Percentiles rank a stretch among this genome's conserved stretches.
These are phyloP conservation scores for Strongylocentrotus purpuratus DNA, from an alignment of 35 echinoderm and acorn worm genomes.

Conservation along the genomic window DNA sequence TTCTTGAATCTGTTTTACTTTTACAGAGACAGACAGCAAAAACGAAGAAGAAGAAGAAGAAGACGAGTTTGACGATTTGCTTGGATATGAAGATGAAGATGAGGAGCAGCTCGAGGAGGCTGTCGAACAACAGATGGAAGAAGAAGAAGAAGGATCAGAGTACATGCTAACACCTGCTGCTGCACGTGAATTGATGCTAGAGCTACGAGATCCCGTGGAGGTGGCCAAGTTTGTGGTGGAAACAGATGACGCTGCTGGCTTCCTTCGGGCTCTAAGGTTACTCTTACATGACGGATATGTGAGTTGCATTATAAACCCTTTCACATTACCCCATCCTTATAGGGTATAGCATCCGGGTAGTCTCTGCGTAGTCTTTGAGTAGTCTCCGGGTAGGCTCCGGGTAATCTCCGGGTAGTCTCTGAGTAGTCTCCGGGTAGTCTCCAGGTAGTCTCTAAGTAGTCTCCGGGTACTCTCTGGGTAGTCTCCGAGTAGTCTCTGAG, in stretches of 20 bases:
- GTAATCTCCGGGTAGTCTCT: too few relatives aligned
- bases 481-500: too few relatives aligned
- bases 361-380: too few relatives aligned
- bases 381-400: too few relatives aligned
- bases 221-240: constrained; percentile 40
- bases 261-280: constrained; percentile 23
- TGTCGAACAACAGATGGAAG: background rate
- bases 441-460: too few relatives aligned
- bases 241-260: constrained; percentile 37
- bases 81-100: background rate
- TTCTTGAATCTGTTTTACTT: background rate
- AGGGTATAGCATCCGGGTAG: too few relatives aligned
- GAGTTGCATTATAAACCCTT: background rate
- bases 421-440: too few relatives aligned
- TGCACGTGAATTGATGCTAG: constrained; percentile 32
- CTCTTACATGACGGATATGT: constrained; percentile 41
- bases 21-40: background rate
- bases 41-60: constrained; percentile 1
- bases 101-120: background rate
- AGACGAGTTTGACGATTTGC: background rate
- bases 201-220: constrained; percentile 10
- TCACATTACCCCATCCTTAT: too few relatives aligned
- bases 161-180: constrained; percentile 44
- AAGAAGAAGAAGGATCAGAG: constrained; percentile 11
- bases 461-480: too few relatives aligned